Evolutionary conservation across 2,888 invertebrate species (phyloP).

Genomic region (Rhogogaster chlorosoma): DNA sequence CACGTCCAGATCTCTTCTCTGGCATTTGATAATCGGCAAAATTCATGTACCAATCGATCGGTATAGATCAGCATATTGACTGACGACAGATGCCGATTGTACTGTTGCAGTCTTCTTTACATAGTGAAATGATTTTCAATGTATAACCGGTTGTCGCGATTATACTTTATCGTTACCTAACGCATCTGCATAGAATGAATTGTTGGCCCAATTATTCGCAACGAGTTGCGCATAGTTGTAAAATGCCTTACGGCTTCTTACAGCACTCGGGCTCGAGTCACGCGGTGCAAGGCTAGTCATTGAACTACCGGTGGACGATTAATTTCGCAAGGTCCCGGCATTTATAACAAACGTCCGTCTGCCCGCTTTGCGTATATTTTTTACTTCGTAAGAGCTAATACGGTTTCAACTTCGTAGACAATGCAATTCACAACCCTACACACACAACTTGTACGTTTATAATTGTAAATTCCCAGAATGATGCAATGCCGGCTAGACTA

Average conservation of each 20-base stretch:
- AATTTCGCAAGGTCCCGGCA: constrained; percentile 44
- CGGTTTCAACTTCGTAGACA: constrained; percentile 16
- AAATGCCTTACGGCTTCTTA: constrained; percentile 23
- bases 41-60: background rate
- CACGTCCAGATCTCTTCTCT: background rate
- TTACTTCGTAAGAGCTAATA: background rate
- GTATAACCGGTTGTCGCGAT: constrained; percentile 34
- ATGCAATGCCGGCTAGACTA: constrained; percentile 32
- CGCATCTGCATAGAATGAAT: constrained; percentile 47
- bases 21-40: background rate
- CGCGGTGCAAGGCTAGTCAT: constrained; percentile 41
- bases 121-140: constrained; percentile 13
- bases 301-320: constrained; percentile 41
- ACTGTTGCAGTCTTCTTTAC: background rate
- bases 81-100: background rate
- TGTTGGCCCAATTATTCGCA: constrained; percentile 41
- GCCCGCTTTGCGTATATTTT: background rate
- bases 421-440: constrained; percentile 1
- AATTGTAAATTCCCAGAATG: constrained; percentile 40
- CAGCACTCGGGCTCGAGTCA: background rate
- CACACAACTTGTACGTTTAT: constrained; percentile 23
- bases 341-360: constrained; percentile 21
- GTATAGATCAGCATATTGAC: background rate
- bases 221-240: constrained; percentile 20
- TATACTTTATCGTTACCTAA: constrained; percentile 12